Base-by-base conservation (phyloP, 2,797 vertebrate species). In the Cyprinodon diabolis region DNA sequence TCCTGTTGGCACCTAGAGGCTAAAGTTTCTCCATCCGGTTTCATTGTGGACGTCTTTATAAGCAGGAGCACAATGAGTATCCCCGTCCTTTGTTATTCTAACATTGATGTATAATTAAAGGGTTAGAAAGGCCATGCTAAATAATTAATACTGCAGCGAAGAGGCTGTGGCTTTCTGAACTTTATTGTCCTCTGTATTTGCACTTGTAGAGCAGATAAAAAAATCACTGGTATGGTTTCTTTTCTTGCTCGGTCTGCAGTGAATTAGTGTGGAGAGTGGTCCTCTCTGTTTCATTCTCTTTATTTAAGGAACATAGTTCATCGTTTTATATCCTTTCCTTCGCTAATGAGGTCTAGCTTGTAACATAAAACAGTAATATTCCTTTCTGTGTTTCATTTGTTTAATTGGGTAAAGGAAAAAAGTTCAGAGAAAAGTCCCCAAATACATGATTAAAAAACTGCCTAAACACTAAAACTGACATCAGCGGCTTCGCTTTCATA, bases 31-130 rank as follows among this genome's bases (percentile, higher is more conserved):
- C 69, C 86, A 78, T 92, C 88, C 83, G 76, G 83, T 93, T 81
- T 89, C 79, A 86, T 80, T 86, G 87, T 88, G 71, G 56, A 25
- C 14, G 69, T 79, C 79, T 92, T 86, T 87, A 77, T 79, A 75
- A 78, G 84, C 72, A 78, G 86, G 72, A 87, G 70, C 79, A 71
- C 74, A 66, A 58, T 3, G 66, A 81, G 75, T 55, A 37, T 88
- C 77, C 75, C 62, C 57, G 57, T 75, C 74, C 84, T 90, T 92
- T 90, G 91, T 93, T 91, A 90, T 93, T 86, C 82, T 86, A 92
- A 92, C 92, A 87, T 87, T 90, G 87, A 94, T 95, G 87, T 94
- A 96, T 95, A 94, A 95, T 95, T 95, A 91, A 95, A 91, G 88
- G 86, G 78, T 77, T 85, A 75, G 90, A 89, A 94, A 91, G 91